Percentiles rank a stretch among this genome's conserved stretches.
phyloP scores from a whole-genome alignment of 2,113 vertebrate species.

The Oreochromis spilurus region DNA sequence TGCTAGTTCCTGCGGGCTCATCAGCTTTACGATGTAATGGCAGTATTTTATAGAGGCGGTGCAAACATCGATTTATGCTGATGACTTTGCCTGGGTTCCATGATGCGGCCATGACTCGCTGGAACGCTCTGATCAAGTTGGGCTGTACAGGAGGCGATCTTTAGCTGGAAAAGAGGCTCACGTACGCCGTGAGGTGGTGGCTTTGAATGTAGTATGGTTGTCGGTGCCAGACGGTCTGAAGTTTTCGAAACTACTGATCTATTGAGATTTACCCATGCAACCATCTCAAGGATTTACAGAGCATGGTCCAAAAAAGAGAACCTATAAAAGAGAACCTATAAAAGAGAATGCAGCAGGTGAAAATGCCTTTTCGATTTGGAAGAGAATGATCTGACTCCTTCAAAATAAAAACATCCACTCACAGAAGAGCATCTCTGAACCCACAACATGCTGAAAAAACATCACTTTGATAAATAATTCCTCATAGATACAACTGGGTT shows the following conservation, averaged over 20 bases:
- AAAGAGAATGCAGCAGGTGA: not conserved
- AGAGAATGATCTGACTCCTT: too few species aligned
- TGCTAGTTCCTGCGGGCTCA: slow-evolving; percentile 33
- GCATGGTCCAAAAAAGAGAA: not conserved
- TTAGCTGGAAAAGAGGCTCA: not conserved
- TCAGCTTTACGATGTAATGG: slow-evolving; percentile 45
- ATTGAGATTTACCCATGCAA: accelerated
- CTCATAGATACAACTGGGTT: not conserved
- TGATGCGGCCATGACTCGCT: slow-evolving; percentile 19
- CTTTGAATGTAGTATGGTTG: not conserved
- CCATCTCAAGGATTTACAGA: not conserved
- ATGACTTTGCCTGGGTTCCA: slow-evolving; percentile 40
- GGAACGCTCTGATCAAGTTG: not conserved
- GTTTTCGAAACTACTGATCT: not conserved
- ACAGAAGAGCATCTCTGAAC: not conserved
- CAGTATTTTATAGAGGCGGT: slow-evolving; percentile 30
- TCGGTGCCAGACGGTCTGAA: not conserved
- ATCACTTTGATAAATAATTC: not conserved
- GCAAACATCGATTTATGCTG: slow-evolving; percentile 59
- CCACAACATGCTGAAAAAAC: not conserved
- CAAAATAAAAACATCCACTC: too few species aligned
- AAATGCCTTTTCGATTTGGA: not conserved
- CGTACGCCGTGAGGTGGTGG: not conserved
- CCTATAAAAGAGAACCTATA: not conserved
- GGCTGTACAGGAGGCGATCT: not conserved